Evolutionary conservation across 37 sponge, comb jelly and placozoan genomes (phyloP).

Genomic region (Eunapius fragilis): DNA sequence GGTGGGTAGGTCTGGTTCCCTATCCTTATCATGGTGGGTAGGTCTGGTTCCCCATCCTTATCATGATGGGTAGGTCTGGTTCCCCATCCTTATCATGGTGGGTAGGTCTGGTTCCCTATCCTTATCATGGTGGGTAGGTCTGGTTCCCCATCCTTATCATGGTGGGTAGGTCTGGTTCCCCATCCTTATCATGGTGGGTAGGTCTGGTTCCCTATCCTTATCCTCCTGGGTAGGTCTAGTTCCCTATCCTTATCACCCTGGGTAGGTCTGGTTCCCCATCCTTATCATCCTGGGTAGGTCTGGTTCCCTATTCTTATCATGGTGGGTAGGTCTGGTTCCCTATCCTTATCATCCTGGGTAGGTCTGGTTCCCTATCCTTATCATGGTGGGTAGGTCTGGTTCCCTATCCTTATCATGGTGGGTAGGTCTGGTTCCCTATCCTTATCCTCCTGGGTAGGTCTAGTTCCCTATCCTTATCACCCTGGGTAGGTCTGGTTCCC

Average conservation of each 20-base stretch:
- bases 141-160: not conserved
- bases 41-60: not conserved
- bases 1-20: not conserved
- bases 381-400: not conserved
- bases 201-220: not conserved
- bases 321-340: not conserved
- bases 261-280: not conserved
- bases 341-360: too few relatives aligned
- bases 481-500: not conserved
- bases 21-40: too few relatives aligned
- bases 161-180: not conserved
- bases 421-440: not conserved
- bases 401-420: not conserved
- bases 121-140: not conserved
- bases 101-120: not conserved
- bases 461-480: not conserved
- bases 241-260: not conserved
- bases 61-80: not conserved
- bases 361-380: not conserved
- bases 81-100: not conserved
- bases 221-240: not conserved
- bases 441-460: not conserved
- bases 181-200: too few relatives aligned
- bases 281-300: not conserved
- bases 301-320: not conserved